These are phyloP conservation scores for Paraescarpia echinospica DNA, from an alignment of 1,140 invertebrate genomes.

Conservation along the genomic window DNA sequence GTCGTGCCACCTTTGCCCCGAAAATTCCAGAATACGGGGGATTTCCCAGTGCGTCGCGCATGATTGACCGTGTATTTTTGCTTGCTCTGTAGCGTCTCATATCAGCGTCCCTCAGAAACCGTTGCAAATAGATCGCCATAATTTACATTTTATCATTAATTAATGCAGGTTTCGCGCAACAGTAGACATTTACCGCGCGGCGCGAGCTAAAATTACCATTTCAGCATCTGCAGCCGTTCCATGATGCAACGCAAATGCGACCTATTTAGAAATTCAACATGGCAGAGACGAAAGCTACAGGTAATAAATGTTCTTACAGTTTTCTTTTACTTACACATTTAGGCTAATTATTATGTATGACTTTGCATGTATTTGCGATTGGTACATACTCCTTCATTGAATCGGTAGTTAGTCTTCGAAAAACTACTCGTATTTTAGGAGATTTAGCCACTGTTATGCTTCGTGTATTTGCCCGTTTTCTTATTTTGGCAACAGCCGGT, in stretches of 20 bases:
- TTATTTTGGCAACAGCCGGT: constrained; percentile 4
- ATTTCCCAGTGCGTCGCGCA: background rate
- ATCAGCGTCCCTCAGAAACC: background rate
- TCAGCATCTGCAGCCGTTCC: background rate
- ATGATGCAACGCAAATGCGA: constrained; percentile 9
- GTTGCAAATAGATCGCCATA: background rate
- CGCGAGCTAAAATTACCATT: constrained; percentile 6
- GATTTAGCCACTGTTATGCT: background rate
- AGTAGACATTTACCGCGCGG: background rate
- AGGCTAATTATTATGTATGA: background rate
- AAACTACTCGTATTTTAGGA: background rate
- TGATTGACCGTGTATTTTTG: background rate
- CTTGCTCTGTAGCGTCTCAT: constrained; percentile 6
- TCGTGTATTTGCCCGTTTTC: background rate
- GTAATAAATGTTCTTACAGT: constrained; percentile 3
- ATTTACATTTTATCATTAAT: constrained; percentile 13
- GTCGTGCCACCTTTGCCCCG: background rate
- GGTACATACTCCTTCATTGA: background rate
- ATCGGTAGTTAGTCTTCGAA: background rate
- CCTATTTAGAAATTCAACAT: constrained; percentile 21
- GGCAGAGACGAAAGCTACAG: constrained; percentile 6
- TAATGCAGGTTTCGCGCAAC: background rate
- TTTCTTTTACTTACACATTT: constrained; percentile 2
- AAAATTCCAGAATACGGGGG: background rate
- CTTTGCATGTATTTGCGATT: background rate